Evolutionary conservation across 2,797 vertebrate genomes (phyloP).

Genomic region (Halcyon chelicuti): DNA sequence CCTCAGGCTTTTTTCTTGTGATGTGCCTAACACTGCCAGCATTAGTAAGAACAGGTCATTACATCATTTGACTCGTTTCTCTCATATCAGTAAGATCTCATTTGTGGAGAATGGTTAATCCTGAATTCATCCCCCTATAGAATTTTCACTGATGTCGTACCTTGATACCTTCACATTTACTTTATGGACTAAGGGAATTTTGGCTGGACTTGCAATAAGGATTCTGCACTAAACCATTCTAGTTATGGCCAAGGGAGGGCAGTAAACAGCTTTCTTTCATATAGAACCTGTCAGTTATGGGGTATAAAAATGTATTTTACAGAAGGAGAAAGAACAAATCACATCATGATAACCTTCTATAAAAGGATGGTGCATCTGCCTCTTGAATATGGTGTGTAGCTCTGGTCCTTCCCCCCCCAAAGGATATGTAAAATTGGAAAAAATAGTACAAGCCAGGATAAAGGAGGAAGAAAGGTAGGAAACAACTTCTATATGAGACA

Average conservation of each 20-base stretch:
- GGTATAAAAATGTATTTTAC: neutral
- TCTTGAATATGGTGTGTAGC: neutral
- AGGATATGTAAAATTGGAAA: neutral
- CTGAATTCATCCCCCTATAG: neutral
- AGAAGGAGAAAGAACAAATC: neutral
- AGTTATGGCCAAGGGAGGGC: conserved; percentile 3
- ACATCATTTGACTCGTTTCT: neutral
- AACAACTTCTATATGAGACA: neutral
- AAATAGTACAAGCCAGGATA: neutral
- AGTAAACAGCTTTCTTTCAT: conserved; percentile 12
- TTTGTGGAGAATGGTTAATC: neutral
- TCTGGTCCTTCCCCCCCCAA: neutral
- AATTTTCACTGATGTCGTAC: fast-evolving
- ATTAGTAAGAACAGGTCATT: neutral
- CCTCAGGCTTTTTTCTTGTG: neutral
- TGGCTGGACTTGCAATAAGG: neutral
- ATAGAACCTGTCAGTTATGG: neutral
- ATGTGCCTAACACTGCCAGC: neutral
- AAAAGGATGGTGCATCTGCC: neutral
- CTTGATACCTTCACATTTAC: neutral
- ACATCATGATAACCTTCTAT: neutral
- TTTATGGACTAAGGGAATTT: neutral
- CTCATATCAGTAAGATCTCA: neutral
- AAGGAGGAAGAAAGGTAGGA: neutral
- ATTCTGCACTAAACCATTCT: neutral